Evolutionary conservation across 2,888 invertebrate species (phyloP).

Genomic region (Cephus runcator): DNA sequence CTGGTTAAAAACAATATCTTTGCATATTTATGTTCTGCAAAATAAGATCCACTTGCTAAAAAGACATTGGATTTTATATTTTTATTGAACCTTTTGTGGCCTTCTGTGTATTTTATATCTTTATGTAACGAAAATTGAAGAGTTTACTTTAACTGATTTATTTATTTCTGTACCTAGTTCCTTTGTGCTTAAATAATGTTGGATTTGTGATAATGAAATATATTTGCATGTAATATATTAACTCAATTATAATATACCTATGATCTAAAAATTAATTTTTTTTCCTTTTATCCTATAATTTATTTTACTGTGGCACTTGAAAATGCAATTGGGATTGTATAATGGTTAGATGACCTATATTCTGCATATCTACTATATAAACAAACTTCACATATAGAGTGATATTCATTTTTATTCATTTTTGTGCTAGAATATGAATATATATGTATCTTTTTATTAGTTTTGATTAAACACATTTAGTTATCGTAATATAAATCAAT

Average conservation of each 20-base stretch:
- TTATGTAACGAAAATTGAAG: background rate
- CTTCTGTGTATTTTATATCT: background rate
- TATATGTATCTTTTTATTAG: background rate
- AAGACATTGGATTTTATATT: background rate
- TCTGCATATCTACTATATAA: background rate
- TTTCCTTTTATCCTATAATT: background rate
- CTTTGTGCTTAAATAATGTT: background rate
- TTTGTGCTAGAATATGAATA: background rate
- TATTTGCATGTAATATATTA: background rate
- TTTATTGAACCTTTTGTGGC: background rate
- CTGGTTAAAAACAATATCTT: background rate
- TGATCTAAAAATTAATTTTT: background rate
- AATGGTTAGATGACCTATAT: background rate
- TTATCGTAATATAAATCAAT: background rate
- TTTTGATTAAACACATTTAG: background rate
- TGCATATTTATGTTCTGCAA: background rate
- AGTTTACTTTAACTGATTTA: background rate
- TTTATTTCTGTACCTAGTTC: background rate
- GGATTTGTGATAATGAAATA: background rate
- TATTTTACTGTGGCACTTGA: background rate
- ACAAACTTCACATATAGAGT: background rate
- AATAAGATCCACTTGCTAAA: background rate
- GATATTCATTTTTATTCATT: background rate
- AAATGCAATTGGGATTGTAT: background rate
- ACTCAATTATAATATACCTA: background rate